phyloP scores from a whole-genome alignment of 2,113 vertebrate genomes.

The Phylloscopus trochiloides region DNA sequence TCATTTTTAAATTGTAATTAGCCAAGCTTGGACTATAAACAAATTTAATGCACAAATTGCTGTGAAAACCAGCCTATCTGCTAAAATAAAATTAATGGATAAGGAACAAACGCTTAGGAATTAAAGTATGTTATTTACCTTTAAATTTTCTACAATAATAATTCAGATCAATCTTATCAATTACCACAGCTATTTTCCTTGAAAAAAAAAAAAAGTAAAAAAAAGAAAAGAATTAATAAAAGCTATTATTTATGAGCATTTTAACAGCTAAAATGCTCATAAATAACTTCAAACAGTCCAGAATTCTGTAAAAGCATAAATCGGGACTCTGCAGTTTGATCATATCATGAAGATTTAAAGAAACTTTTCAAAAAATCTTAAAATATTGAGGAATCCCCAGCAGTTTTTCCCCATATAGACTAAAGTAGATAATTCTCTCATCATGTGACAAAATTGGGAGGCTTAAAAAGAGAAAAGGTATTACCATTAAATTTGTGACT shows the following conservation, averaged over 20 bases:
- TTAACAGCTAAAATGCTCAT: background rate
- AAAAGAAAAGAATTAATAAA: background rate
- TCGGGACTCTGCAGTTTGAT: background rate
- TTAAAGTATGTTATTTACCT: background rate
- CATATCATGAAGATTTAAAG: background rate
- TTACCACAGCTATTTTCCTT: background rate
- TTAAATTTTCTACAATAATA: background rate
- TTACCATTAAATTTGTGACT: background rate
- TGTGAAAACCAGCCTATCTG: background rate
- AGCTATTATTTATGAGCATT: background rate
- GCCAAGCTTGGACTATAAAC: background rate
- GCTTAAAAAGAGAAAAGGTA: background rate
- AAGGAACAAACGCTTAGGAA: background rate
- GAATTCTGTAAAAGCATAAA: background rate
- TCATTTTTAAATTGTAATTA: background rate
- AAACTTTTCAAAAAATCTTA: background rate
- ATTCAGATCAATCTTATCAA: background rate
- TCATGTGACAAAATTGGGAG: accelerated
- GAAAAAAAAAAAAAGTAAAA: background rate
- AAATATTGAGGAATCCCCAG: background rate
- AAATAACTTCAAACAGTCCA: background rate
- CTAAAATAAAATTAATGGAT: background rate
- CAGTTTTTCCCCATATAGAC: background rate
- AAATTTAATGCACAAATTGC: background rate
- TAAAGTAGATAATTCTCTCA: background rate